These are phyloP conservation scores for Sardinella longiceps DNA, from an alignment of 2,797 vertebrate species.

Conservation along the genomic window DNA sequence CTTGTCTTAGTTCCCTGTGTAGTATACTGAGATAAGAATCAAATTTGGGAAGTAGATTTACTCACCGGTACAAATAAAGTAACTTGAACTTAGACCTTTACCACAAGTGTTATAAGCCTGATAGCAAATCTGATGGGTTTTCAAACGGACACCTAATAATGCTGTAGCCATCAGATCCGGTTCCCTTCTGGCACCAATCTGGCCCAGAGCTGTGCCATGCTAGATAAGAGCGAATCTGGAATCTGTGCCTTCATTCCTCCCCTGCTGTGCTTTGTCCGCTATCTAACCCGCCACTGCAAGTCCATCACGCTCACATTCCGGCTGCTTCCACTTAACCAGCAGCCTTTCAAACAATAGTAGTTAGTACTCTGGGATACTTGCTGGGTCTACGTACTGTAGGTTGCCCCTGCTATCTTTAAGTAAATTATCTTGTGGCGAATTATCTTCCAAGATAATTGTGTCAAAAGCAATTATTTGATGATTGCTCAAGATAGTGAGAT, in stretches of 20 bases:
- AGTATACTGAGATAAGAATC: no score
- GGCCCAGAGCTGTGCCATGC: not conserved
- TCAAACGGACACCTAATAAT: no score
- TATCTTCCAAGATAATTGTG: not conserved
- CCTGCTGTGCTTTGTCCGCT: not conserved
- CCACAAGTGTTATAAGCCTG: no score
- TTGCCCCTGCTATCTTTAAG: not conserved
- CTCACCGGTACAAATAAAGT: no score
- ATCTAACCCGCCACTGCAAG: conserved; percentile 6
- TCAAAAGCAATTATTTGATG: not conserved
- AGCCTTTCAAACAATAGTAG: no score
- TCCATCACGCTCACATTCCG: not conserved
- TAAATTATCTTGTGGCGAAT: not conserved
- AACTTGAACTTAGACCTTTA: no score
- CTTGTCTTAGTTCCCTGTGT: no score
- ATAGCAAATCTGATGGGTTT: no score
- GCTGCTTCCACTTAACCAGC: no score
- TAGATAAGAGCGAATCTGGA: conserved; percentile 9
- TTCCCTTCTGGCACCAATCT: not conserved
- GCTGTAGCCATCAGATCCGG: not conserved
- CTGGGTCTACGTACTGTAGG: no score
- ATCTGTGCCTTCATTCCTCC: not conserved
- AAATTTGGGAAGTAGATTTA: no score
- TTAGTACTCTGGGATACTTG: no score
- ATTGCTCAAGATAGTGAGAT: not conserved